Evolutionary conservation across 2,797 vertebrate species (phyloP).

Genomic region (Erpetoichthys calabaricus): DNA sequence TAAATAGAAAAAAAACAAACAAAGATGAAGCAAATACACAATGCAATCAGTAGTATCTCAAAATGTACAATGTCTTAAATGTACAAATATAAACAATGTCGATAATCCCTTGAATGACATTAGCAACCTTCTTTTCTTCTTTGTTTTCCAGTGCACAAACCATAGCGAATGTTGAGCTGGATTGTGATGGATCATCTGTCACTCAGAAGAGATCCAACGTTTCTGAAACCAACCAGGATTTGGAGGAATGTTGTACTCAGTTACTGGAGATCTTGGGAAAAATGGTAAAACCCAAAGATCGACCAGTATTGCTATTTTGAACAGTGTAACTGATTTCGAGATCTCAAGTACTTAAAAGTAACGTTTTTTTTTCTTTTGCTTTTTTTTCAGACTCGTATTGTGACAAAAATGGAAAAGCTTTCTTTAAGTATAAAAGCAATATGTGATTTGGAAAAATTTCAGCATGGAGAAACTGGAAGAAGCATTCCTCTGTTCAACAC

Average conservation of each 20-base stretch:
- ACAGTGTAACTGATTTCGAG: background rate
- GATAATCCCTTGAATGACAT: too few relatives aligned
- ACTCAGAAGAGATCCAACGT: constrained; percentile 10
- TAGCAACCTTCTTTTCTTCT: background rate
- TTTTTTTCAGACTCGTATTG: constrained; percentile 50
- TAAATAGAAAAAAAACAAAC: too few relatives aligned
- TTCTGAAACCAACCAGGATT: constrained; percentile 35
- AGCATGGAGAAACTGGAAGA: constrained; percentile 35
- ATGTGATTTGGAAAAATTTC: constrained; percentile 68
- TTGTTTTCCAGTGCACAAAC: constrained; percentile 35
- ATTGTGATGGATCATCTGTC: constrained; percentile 16
- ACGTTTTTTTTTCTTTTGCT: background rate
- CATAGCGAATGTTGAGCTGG: constrained; percentile 29
- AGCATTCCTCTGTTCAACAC: constrained; percentile 60
- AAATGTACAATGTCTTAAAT: too few relatives aligned
- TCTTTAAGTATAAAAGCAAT: constrained; percentile 59
- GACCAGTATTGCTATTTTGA: too few relatives aligned
- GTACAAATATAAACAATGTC: too few relatives aligned
- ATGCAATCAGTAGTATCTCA: too few relatives aligned
- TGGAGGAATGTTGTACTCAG: constrained; percentile 55
- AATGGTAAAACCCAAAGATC: constrained; percentile 47
- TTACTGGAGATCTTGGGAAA: constrained; percentile 51
- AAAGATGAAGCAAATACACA: too few relatives aligned
- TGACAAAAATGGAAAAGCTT: constrained; percentile 77
- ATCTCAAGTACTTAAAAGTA: background rate